A percentile compares a stretch with the other conserved stretches of the same genome.
Conservation (phyloP, 1,140 invertebrate species). For the Calosoma granatense region DNA sequence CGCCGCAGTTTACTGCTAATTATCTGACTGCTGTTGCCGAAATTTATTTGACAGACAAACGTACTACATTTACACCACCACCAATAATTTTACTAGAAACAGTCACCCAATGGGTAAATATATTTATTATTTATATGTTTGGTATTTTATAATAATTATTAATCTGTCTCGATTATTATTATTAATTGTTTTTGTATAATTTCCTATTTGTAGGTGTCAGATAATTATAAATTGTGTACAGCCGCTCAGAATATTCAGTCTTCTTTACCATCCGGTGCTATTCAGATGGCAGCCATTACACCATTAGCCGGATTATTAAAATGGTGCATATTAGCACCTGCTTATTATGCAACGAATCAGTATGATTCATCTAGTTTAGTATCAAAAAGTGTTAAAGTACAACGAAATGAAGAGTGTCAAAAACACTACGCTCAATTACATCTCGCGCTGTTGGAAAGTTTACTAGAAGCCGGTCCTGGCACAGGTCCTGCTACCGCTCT, state of each 20-base stretch:
- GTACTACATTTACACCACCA: conserved; percentile 38
- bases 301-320: conserved; percentile 65
- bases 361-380: conserved; percentile 16
- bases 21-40: conserved; percentile 72
- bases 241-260: conserved; percentile 58
- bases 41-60: conserved; percentile 47
- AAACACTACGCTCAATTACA: conserved; percentile 51
- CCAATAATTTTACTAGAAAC: conserved; percentile 49
- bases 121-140: conserved; percentile 14
- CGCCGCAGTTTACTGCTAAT: conserved; percentile 69
- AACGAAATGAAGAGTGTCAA: conserved; percentile 14
- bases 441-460: conserved; percentile 49
- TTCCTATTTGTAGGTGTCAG: conserved; percentile 37
- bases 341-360: conserved; percentile 38
- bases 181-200: conserved; percentile 32
- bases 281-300: conserved; percentile 73
- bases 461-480: conserved; percentile 40
- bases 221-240: conserved; percentile 56
- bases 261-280: conserved; percentile 60
- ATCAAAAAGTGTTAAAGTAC: conserved; percentile 24
- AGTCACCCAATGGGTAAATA: conserved; percentile 50
- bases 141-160: conserved; percentile 32
- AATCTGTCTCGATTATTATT: conserved; percentile 31
- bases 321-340: conserved; percentile 56
- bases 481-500: conserved; percentile 43